Evolutionary conservation across 2,888 invertebrate species (phyloP).

Genomic region (Phragmatobia fuliginosa): DNA sequence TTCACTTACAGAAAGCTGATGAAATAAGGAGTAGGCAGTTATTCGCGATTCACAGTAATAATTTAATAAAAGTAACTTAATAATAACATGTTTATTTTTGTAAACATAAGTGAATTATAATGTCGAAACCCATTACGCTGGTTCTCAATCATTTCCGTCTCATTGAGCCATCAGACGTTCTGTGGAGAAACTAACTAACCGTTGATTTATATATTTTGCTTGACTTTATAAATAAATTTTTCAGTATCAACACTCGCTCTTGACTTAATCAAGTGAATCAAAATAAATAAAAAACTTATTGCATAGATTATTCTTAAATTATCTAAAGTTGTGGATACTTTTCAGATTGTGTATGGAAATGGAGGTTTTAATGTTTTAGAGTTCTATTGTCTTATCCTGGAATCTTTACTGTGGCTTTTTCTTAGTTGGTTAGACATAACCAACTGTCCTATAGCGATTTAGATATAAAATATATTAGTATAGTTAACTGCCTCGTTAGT

Average conservation of each 20-base stretch:
- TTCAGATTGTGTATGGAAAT: too few relatives aligned
- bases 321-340: neutral
- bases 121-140: neutral
- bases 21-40: too few relatives aligned
- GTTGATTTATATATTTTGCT: slow-evolving; percentile 1
- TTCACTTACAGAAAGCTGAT: too few relatives aligned
- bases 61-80: neutral
- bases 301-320: neutral
- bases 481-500: too few relatives aligned
- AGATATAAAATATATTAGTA: too few relatives aligned
- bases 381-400: too few relatives aligned
- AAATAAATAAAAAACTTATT: neutral
- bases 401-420: too few relatives aligned
- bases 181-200: neutral
- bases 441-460: too few relatives aligned
- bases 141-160: slow-evolving; percentile 6
- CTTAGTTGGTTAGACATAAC: too few relatives aligned
- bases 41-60: too few relatives aligned
- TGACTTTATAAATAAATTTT: neutral
- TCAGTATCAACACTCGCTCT: neutral
- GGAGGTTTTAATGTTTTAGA: too few relatives aligned
- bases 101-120: slow-evolving; percentile 2
- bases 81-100: neutral
- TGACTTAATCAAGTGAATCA: neutral
- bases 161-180: slow-evolving; percentile 3